Conservation (phyloP, 2,113 vertebrate species). For the Hydropotes inermis region DNA sequence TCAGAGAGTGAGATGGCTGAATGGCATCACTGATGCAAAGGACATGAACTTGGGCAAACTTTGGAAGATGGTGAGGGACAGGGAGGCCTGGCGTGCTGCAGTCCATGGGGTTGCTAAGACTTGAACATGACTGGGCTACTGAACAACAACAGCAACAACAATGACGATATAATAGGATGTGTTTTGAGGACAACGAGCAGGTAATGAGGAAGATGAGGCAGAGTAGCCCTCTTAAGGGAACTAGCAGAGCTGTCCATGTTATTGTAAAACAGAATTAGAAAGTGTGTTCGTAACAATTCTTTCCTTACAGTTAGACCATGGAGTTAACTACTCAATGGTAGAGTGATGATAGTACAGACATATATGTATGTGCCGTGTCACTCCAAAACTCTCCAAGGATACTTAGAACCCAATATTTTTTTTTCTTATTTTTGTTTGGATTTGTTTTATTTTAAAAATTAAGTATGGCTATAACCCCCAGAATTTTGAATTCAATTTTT, state of each 20-base stretch:
- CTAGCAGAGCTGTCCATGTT: background rate
- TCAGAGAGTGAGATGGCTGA: background rate
- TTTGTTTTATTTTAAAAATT: background rate
- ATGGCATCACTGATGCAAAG: background rate
- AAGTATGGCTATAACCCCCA: background rate
- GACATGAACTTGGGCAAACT: background rate
- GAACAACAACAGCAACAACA: background rate
- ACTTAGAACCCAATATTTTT: background rate
- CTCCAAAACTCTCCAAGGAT: background rate
- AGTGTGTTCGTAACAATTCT: background rate
- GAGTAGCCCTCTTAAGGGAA: background rate
- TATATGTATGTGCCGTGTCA: background rate
- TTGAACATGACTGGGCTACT: background rate
- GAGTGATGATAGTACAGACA: background rate
- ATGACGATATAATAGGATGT: background rate
- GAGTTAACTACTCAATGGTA: background rate
- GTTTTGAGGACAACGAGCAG: background rate
- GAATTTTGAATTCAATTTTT: background rate
- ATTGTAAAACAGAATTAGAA: background rate
- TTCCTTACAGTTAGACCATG: background rate
- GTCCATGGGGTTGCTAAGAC: background rate
- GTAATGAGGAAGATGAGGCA: background rate
- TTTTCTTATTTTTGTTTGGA: background rate
- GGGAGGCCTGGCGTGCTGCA: background rate
- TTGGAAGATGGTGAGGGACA: background rate